A percentile compares a stretch with the other conserved stretches of the same genome.
Conservation (phyloP, 2,113 vertebrate species). For the Emberiza fucata region DNA sequence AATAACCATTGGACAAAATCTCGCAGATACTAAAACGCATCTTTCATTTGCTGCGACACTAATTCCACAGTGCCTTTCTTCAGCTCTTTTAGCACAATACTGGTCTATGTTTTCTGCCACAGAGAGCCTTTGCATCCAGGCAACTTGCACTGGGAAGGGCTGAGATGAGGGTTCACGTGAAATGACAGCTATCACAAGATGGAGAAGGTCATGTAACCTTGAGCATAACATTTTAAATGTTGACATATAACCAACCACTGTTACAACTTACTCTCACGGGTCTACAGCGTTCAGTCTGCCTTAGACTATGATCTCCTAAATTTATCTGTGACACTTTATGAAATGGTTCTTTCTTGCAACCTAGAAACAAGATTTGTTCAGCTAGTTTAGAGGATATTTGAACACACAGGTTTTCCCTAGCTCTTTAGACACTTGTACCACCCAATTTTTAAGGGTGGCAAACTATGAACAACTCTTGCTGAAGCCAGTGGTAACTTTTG, state of each 20-base stretch:
- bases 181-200: not conserved
- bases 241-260: not conserved
- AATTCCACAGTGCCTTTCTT: not conserved
- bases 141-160: not conserved
- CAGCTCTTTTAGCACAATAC: not conserved
- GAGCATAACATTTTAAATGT: not conserved
- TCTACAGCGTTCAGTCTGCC: not conserved
- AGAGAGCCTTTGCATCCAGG: not conserved
- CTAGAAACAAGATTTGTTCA: not conserved
- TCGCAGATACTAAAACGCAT: not conserved
- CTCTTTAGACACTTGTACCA: not conserved
- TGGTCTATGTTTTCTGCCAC: not conserved
- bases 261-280: not conserved
- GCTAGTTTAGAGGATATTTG: not conserved
- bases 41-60: not conserved
- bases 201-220: not conserved
- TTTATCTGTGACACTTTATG: not conserved
- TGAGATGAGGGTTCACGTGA: not conserved
- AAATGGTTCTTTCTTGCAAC: not conserved
- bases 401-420: not conserved
- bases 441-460: not conserved
- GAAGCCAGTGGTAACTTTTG: not conserved
- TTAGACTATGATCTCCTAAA: constrained; percentile 12
- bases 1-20: not conserved
- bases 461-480: not conserved